These are phyloP conservation scores for Tragelaphus eurycerus DNA, from an alignment of 2,797 vertebrate genomes.

Conservation along the genomic window DNA sequence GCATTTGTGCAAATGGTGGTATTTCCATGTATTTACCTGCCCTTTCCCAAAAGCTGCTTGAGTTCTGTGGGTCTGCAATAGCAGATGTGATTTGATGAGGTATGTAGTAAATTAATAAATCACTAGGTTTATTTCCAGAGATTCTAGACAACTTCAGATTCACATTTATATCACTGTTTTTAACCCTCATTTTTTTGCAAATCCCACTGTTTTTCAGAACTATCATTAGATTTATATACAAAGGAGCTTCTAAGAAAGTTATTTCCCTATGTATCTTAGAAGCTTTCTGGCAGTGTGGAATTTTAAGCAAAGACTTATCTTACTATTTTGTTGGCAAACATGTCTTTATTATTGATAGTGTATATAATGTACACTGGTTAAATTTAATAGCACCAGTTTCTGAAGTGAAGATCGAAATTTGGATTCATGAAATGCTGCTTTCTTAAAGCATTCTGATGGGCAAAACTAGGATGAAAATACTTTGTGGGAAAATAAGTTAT, in stretches of 20 bases:
- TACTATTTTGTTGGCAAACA: not conserved
- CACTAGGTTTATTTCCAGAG: not conserved
- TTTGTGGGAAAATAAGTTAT: not conserved
- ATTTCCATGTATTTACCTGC: not conserved
- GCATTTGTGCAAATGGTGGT: not conserved
- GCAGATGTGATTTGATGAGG: not conserved
- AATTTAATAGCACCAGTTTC: not conserved
- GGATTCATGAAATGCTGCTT: not conserved
- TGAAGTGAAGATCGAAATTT: not conserved
- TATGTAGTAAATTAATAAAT: not conserved
- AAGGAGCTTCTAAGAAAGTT: not conserved
- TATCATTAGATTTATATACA: not conserved
- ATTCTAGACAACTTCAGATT: not conserved
- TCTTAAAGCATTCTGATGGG: not conserved
- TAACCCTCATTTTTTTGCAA: not conserved
- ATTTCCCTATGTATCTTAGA: not conserved
- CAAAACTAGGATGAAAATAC: not conserved
- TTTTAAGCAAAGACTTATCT: not conserved
- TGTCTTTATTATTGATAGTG: not conserved
- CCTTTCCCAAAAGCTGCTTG: not conserved
- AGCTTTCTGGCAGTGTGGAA: not conserved
- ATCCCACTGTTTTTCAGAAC: not conserved
- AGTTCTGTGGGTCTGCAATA: not conserved
- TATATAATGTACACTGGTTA: not conserved
- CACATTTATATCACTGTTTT: not conserved